These are phyloP conservation scores for Cardinalis cardinalis DNA, from an alignment of 2,113 vertebrate genomes.

Conservation along the genomic window DNA sequence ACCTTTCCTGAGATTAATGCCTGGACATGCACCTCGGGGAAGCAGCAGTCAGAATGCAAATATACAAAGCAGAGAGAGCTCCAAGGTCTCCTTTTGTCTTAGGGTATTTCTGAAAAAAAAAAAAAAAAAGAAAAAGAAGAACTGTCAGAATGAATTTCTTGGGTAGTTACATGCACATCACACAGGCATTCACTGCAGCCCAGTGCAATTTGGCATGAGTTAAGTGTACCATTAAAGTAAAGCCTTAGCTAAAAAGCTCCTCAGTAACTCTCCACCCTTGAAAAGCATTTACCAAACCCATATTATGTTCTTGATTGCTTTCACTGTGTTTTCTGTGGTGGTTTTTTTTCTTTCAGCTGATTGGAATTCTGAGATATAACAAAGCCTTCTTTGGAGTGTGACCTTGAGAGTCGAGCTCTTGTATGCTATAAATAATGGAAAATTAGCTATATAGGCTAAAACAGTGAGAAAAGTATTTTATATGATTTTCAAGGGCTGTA, in stretches of 20 bases:
- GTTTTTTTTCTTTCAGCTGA: not conserved
- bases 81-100: conserved; percentile 11
- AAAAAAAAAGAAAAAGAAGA: not conserved
- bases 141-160: conserved; percentile 34
- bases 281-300: conserved; percentile 30
- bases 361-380: conserved; percentile 34
- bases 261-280: conserved; percentile 26
- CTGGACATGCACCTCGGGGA: not conserved
- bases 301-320: conserved; percentile 17
- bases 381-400: not conserved
- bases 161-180: conserved; percentile 31
- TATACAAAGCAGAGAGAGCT: conserved; percentile 17
- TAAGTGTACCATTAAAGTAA: conserved; percentile 53
- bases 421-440: conserved; percentile 52
- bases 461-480: not conserved
- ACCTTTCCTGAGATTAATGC: not conserved
- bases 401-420: conserved; percentile 30
- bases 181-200: not conserved
- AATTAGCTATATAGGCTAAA: conserved; percentile 20
- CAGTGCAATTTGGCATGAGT: conserved; percentile 30
- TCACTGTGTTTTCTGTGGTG: not conserved
- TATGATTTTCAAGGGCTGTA: conserved; percentile 37
- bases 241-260: conserved; percentile 16
- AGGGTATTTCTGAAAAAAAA: not conserved
- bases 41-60: not conserved